These are phyloP conservation scores for Lithophane leautieri DNA, from an alignment of 2,888 invertebrate species.

Conservation along the genomic window DNA sequence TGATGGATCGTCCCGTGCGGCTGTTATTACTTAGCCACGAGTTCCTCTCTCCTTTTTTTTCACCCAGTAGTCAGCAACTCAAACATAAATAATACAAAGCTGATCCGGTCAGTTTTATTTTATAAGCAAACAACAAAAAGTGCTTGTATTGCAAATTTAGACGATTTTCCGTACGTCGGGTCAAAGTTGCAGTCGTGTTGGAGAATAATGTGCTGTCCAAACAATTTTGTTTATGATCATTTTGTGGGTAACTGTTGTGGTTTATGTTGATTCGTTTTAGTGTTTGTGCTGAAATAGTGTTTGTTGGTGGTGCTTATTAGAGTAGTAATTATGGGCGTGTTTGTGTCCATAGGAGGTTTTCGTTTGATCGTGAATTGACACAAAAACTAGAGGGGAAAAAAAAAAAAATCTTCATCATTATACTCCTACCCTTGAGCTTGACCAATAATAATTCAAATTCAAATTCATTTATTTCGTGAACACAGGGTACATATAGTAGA, in stretches of 20 bases:
- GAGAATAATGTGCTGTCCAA: constrained; percentile 47
- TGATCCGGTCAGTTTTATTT: constrained; percentile 22
- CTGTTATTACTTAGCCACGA: too few relatives aligned
- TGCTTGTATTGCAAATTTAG: constrained; percentile 12
- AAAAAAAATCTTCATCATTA: too few relatives aligned
- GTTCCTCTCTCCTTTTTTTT: too few relatives aligned
- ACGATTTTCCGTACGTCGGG: constrained; percentile 22
- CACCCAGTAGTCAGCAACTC: neutral
- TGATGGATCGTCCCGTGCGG: too few relatives aligned
- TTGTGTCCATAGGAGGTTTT: neutral
- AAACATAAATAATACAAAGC: constrained; percentile 11
- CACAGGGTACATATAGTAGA: too few relatives aligned
- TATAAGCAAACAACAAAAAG: constrained; percentile 23
- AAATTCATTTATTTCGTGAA: too few relatives aligned
- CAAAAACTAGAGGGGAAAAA: neutral
- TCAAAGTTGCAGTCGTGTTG: constrained; percentile 27
- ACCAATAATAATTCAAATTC: too few relatives aligned
- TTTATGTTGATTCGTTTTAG: constrained; percentile 39
- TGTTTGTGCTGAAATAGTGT: neutral
- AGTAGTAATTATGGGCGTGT: neutral
- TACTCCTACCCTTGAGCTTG: too few relatives aligned
- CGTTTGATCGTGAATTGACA: neutral
- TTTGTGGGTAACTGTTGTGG: constrained; percentile 25
- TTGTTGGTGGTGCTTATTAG: neutral
- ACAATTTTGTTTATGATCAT: constrained; percentile 45